These are phyloP conservation scores for Heterodera schachtii DNA, from an alignment of 1,140 invertebrate species.

Conservation along the genomic window DNA sequence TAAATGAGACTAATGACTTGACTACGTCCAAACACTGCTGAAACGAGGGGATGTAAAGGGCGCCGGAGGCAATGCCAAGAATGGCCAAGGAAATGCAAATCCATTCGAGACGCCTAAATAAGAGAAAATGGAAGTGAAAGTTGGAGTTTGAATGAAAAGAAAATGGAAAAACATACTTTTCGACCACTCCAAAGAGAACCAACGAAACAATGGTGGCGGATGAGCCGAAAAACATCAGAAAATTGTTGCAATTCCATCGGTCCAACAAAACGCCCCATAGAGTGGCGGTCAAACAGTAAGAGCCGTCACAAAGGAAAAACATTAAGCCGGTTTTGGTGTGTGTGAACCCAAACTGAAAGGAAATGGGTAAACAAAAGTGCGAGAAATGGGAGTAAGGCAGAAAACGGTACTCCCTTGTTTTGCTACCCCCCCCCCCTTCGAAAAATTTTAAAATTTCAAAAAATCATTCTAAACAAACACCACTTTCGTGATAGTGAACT, in stretches of 20 bases:
- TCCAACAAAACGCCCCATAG: constrained; percentile 73
- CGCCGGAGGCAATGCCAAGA: constrained; percentile 62
- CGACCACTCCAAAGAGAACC: constrained; percentile 55
- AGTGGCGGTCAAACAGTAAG: constrained; percentile 77
- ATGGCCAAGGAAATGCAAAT: constrained; percentile 53
- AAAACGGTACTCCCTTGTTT: too few relatives aligned
- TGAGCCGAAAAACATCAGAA: constrained; percentile 61
- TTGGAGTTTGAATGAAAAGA: constrained; percentile 15
- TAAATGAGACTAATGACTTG: constrained; percentile 41
- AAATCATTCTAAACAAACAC: too few relatives aligned
- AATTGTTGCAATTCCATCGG: constrained; percentile 54
- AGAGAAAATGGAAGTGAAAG: constrained; percentile 11
- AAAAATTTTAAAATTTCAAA: too few relatives aligned
- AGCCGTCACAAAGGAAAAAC: constrained; percentile 83
- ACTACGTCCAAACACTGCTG: constrained; percentile 64
- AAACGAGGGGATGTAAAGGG: constrained; percentile 65
- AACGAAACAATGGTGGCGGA: constrained; percentile 59
- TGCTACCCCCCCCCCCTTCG: too few relatives aligned
- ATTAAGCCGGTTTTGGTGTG: constrained; percentile 76
- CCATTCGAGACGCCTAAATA: too few relatives aligned
- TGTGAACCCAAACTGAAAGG: constrained; percentile 72
- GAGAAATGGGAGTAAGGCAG: neutral
- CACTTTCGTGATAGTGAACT: too few relatives aligned
- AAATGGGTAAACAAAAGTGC: too few relatives aligned
- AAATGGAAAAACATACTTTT: constrained; percentile 46